A percentile compares a stretch with the other conserved stretches of the same genome.
These are phyloP conservation scores for Python bivittatus DNA, from an alignment of 2,113 vertebrate genomes.

Conservation along the genomic window DNA sequence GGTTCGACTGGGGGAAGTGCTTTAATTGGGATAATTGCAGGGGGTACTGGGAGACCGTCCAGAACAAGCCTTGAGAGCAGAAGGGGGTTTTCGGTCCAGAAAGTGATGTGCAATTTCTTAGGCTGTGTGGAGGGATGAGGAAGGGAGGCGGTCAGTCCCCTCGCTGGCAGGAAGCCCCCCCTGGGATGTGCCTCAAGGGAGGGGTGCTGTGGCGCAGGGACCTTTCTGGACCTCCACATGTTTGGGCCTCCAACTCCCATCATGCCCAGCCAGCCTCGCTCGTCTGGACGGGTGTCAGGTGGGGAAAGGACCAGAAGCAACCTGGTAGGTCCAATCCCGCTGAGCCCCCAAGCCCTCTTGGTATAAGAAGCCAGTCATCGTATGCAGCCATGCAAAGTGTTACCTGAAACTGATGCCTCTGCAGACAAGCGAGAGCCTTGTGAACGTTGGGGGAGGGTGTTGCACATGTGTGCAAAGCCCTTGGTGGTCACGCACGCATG, in stretches of 20 bases:
- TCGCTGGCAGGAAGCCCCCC: background rate
- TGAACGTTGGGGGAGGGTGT: rapidly evolving
- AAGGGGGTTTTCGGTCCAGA: no score
- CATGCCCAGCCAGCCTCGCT: background rate
- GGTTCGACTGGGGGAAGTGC: no score
- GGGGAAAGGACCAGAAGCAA: background rate
- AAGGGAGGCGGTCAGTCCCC: background rate
- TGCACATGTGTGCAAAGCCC: background rate
- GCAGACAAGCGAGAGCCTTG: background rate
- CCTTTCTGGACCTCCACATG: background rate
- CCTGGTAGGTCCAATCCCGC: background rate
- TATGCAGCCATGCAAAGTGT: no score
- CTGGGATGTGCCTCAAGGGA: background rate
- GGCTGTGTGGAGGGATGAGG: background rate
- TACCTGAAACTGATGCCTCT: background rate
- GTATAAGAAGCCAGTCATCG: background rate
- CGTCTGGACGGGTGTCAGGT: background rate
- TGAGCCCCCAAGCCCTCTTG: background rate
- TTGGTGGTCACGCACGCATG: background rate
- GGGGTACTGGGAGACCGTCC: no score
- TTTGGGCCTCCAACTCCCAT: background rate
- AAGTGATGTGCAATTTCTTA: no score
- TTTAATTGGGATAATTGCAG: no score
- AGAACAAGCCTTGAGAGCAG: no score
- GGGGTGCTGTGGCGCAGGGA: no score